Percentiles rank a stretch among this genome's conserved stretches.
phyloP scores from a whole-genome alignment of 2,888 invertebrate genomes.

The Noctua janthe region DNA sequence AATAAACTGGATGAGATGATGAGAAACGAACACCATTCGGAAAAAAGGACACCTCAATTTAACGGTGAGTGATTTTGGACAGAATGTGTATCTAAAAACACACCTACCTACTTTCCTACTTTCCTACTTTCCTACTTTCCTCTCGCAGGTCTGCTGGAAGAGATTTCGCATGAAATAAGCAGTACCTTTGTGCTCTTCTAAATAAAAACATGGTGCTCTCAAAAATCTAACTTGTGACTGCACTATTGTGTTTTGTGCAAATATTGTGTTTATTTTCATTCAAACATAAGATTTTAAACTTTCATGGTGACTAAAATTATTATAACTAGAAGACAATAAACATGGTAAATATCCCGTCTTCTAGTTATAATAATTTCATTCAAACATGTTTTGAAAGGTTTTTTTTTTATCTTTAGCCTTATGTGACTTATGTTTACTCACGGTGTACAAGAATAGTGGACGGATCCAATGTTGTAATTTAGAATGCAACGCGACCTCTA shows the following conservation, averaged over 20 bases:
- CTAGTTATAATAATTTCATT: too few relatives aligned
- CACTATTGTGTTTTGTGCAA: background rate
- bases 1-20: background rate
- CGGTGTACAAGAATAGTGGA: constrained; percentile 20
- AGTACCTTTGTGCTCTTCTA: too few relatives aligned
- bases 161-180: too few relatives aligned
- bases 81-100: background rate
- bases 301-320: too few relatives aligned
- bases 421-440: background rate
- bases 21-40: background rate
- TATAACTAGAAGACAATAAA: too few relatives aligned
- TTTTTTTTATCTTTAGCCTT: background rate
- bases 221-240: constrained; percentile 11
- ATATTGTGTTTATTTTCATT: background rate
- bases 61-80: background rate
- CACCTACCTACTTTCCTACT: too few relatives aligned
- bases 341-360: too few relatives aligned
- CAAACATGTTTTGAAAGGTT: background rate
- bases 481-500: constrained; percentile 44
- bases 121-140: too few relatives aligned
- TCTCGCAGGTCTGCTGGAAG: too few relatives aligned
- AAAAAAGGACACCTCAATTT: background rate
- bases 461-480: constrained; percentile 9
- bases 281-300: too few relatives aligned
- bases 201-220: constrained; percentile 8